These are phyloP conservation scores for Pyralis farinalis DNA, from an alignment of 2,888 invertebrate genomes.

Conservation along the genomic window DNA sequence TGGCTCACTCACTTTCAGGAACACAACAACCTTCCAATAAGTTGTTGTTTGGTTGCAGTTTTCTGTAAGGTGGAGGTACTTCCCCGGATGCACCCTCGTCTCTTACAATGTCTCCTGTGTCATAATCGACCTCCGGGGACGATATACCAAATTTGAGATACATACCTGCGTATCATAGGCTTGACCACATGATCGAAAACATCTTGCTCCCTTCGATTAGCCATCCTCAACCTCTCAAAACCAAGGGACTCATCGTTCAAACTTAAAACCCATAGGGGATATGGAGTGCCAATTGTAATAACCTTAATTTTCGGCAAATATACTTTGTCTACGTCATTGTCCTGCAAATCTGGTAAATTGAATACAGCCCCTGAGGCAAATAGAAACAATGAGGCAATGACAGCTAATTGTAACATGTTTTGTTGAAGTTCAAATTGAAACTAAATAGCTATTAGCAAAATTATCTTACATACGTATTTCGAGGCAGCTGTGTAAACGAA, in stretches of 20 bases:
- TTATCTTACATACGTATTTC: no score
- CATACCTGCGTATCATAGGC: constrained; percentile 29
- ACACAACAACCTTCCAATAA: no score
- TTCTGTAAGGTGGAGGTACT: background rate
- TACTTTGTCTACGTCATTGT: background rate
- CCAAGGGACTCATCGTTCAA: constrained; percentile 30
- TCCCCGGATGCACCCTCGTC: no score
- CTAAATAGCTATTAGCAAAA: no score
- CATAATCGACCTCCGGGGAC: background rate
- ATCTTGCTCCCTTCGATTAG: constrained; percentile 24
- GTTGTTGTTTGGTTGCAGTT: no score
- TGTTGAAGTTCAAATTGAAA: background rate
- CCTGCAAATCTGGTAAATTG: background rate
- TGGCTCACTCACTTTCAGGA: no score
- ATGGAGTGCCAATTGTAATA: background rate
- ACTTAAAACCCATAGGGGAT: constrained; percentile 39
- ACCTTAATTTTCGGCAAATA: background rate
- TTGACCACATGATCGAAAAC: constrained; percentile 28
- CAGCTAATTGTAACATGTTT: constrained; percentile 23
- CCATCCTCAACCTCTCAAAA: constrained; percentile 27
- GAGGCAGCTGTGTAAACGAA: no score
- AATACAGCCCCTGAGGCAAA: background rate
- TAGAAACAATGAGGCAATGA: constrained; percentile 12
- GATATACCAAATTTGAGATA: constrained; percentile 1
- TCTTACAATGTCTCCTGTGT: no score